Evolutionary conservation across 2,888 invertebrate genomes (phyloP).

Genomic region (Harmothoe impar): DNA sequence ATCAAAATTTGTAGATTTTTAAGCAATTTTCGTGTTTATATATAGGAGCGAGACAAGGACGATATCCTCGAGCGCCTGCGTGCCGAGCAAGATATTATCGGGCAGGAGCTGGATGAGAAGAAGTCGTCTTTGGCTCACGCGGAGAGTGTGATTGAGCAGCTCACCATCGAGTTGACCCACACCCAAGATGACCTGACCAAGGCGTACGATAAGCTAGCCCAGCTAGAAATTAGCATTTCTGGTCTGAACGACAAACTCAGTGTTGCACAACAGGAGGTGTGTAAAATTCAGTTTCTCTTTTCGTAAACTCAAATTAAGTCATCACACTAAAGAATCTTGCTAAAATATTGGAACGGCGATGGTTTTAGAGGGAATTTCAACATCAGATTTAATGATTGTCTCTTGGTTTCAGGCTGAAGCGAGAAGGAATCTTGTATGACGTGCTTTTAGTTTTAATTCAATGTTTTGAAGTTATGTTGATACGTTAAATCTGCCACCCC

Average conservation of each 20-base stretch:
- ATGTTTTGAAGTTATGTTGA: too few species aligned
- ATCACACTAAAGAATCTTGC: too few species aligned
- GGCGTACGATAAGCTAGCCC: conserved; percentile 75
- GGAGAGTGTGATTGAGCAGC: conserved; percentile 80
- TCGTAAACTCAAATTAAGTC: neutral
- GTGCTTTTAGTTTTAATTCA: too few species aligned
- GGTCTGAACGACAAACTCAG: conserved; percentile 76
- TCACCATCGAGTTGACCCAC: conserved; percentile 79
- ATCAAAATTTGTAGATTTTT: too few species aligned
- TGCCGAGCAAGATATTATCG: conserved; percentile 77
- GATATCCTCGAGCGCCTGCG: conserved; percentile 75
- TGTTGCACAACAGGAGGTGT: conserved; percentile 78
- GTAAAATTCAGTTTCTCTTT: neutral
- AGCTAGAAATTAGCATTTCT: conserved; percentile 76
- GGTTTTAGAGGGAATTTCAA: neutral
- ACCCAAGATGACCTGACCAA: conserved; percentile 79
- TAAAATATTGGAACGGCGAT: neutral
- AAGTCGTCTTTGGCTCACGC: conserved; percentile 78
- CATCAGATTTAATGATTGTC: neutral
- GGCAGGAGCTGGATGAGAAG: conserved; percentile 76
- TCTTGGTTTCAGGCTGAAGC: too few species aligned
- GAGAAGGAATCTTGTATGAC: too few species aligned
- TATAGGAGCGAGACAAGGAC: conserved; percentile 77
- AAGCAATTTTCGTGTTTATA: too few species aligned
- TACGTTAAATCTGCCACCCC: too few species aligned